phyloP scores from a whole-genome alignment of 1,140 invertebrate genomes.

The Frieseomelitta varia region DNA sequence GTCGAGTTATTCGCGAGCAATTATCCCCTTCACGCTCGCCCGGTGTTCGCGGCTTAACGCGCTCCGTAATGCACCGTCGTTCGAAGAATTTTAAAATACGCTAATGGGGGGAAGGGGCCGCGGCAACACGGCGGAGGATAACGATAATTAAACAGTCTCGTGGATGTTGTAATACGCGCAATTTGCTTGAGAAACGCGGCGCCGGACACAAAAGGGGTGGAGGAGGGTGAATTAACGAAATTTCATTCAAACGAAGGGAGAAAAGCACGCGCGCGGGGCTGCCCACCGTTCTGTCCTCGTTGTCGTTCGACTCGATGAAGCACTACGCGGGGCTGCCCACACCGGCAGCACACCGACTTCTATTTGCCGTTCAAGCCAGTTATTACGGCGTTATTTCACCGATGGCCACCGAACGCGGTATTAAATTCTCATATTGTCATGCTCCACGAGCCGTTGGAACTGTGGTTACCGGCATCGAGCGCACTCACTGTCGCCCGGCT shows the following conservation, averaged over 20 bases:
- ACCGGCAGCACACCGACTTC: constrained; percentile 32
- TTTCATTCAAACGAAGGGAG: constrained; percentile 57
- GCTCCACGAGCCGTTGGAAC: constrained; percentile 49
- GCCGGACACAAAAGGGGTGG: background rate
- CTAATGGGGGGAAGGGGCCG: constrained; percentile 1
- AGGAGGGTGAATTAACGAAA: constrained; percentile 68
- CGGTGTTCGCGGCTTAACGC: background rate
- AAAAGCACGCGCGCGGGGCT: too few relatives aligned
- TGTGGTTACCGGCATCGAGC: constrained; percentile 45
- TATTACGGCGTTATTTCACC: constrained; percentile 68
- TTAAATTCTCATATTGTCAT: constrained; percentile 70
- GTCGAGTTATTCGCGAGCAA: background rate
- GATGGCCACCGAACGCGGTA: constrained; percentile 50
- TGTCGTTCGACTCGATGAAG: constrained; percentile 43
- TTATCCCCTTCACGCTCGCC: background rate
- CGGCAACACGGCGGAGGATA: background rate
- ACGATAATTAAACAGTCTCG: constrained; percentile 62
- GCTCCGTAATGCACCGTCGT: background rate
- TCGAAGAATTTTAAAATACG: constrained; percentile 40
- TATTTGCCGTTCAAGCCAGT: constrained; percentile 62
- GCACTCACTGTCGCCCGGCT: constrained; percentile 15
- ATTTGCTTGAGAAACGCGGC: constrained; percentile 63
- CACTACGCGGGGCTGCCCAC: background rate
- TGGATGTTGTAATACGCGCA: constrained; percentile 59
- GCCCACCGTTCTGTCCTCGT: background rate